These are phyloP conservation scores for Ptychochromis oligacanthus DNA, from an alignment of 2,113 vertebrate species.

Conservation along the genomic window DNA sequence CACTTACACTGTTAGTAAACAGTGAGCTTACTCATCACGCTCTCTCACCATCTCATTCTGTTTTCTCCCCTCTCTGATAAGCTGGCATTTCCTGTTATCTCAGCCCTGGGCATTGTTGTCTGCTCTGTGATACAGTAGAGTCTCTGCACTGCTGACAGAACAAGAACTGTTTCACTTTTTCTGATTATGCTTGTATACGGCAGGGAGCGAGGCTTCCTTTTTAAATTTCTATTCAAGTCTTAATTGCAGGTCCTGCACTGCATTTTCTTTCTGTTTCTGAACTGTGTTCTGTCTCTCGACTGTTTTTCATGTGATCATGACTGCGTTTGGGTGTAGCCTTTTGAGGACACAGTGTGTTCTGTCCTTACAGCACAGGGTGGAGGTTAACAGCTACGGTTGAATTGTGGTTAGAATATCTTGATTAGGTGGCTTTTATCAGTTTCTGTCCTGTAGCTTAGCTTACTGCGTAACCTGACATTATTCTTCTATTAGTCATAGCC, in stretches of 20 bases:
- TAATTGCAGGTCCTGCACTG: conserved; percentile 58
- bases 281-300: neutral
- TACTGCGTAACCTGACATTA: neutral
- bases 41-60: conserved; percentile 38
- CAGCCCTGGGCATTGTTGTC: conserved; percentile 73
- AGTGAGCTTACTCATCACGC: conserved; percentile 40
- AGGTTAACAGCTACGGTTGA: conserved; percentile 37
- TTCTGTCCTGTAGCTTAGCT: neutral
- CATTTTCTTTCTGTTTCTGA: neutral
- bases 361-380: conserved; percentile 27
- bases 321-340: conserved; percentile 35
- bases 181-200: conserved; percentile 52
- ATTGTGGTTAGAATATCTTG: conserved; percentile 44
- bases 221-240: conserved; percentile 60
- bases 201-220: conserved; percentile 36
- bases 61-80: conserved; percentile 66
- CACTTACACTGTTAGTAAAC: conserved; percentile 53
- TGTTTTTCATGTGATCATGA: neutral
- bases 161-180: conserved; percentile 64
- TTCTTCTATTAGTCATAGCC: neutral
- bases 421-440: conserved; percentile 49
- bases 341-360: neutral
- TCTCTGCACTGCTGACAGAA: conserved; percentile 62
- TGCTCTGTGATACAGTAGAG: conserved; percentile 60
- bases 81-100: conserved; percentile 83